Percentiles rank a stretch among this genome's conserved stretches.
Evolutionary conservation across 2,113 vertebrate species (phyloP).

Genomic region (Silurus glanis): DNA sequence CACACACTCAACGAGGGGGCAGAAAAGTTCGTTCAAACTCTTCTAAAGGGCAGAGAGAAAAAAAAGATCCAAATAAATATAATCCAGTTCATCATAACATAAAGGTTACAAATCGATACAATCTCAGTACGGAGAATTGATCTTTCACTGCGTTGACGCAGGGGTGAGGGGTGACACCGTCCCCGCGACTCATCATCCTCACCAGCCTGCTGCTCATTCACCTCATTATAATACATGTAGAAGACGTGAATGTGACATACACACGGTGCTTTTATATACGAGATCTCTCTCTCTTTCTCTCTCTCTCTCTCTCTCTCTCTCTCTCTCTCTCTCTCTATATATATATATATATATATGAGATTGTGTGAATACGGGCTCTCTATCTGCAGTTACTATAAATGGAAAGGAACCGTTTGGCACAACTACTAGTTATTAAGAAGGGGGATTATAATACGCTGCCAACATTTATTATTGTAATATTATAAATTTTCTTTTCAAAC

Average conservation of each 20-base stretch:
- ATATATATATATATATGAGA: neutral
- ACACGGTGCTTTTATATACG: too few relatives aligned
- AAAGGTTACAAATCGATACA: neutral
- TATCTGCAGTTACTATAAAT: conserved; percentile 83
- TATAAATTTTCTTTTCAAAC: neutral
- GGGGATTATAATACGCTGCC: conserved; percentile 46
- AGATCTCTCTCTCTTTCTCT: too few relatives aligned
- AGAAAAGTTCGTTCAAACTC: conserved; percentile 62
- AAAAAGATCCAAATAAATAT: neutral
- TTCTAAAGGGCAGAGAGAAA: conserved; percentile 39
- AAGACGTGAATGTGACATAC: too few relatives aligned
- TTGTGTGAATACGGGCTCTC: conserved; percentile 57
- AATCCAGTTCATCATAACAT: neutral
- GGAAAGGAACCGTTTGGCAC: conserved; percentile 70
- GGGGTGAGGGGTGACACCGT: neutral
- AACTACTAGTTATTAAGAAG: conserved; percentile 55
- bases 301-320: too few relatives aligned
- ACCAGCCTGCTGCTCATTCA: conserved; percentile 36
- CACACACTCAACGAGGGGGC: conserved; percentile 23
- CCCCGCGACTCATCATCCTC: neutral
- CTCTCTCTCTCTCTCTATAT: too few relatives aligned
- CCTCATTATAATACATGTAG: neutral
- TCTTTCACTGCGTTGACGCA: neutral
- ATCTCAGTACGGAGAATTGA: neutral
- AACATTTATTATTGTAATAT: neutral